A percentile compares a stretch with the other conserved stretches of the same genome.
Conservation (phyloP, 2,888 invertebrate genomes). For the Lacanobia oleracea region DNA sequence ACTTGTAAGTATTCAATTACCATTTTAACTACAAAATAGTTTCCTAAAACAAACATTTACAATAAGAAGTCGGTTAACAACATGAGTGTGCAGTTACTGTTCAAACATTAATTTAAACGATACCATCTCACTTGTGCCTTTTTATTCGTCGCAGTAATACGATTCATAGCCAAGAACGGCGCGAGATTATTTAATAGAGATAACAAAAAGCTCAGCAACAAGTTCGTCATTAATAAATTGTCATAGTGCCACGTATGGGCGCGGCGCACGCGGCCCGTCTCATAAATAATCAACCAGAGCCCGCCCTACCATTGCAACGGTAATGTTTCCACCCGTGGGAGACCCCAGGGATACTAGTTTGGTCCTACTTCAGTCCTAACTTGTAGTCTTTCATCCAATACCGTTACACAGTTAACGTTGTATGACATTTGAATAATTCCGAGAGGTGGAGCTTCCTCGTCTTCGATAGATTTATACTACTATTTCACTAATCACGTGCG, state of each 20-base stretch:
- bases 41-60: constrained; percentile 51
- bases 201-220: constrained; percentile 78
- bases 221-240: constrained; percentile 83
- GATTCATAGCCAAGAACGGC: constrained; percentile 69
- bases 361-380: constrained; percentile 63
- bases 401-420: constrained; percentile 72
- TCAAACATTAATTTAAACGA: constrained; percentile 70
- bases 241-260: constrained; percentile 82
- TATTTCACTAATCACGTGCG: constrained; percentile 34
- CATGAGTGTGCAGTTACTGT: constrained; percentile 56
- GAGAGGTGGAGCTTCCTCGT: constrained; percentile 65
- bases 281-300: constrained; percentile 82
- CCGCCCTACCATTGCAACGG: constrained; percentile 80
- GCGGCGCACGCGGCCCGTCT: constrained; percentile 78
- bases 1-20: constrained; percentile 93
- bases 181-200: constrained; percentile 73
- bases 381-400: constrained; percentile 67
- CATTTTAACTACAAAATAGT: constrained; percentile 41
- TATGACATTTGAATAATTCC: constrained; percentile 74
- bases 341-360: constrained; percentile 69
- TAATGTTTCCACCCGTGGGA: constrained; percentile 76
- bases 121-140: constrained; percentile 67
- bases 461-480: constrained; percentile 56
- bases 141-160: constrained; percentile 67
- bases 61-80: constrained; percentile 40